Conservation (phyloP, 2,888 invertebrate genomes). For the Scaptomyza flava region DNA sequence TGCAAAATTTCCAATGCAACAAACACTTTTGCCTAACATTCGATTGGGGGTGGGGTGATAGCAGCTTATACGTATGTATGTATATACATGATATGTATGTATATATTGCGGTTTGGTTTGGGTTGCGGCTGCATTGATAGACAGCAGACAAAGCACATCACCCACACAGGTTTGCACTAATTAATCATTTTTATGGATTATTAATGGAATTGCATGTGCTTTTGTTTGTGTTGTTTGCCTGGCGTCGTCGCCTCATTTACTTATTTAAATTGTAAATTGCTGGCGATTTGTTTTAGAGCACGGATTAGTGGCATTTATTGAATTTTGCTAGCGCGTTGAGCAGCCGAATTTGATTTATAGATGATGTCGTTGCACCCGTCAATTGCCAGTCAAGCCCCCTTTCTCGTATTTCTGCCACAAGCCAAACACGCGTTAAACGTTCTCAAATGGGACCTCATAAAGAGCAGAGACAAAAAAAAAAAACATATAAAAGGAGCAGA, state of each 20-base stretch:
- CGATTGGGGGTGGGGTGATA: conserved; percentile 17
- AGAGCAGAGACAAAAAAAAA: conserved; percentile 11
- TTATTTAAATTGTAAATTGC: conserved; percentile 53
- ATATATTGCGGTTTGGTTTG: conserved; percentile 22
- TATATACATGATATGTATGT: conserved; percentile 1
- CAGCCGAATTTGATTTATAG: conserved; percentile 37
- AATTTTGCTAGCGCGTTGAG: conserved; percentile 24
- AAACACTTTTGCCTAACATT: conserved; percentile 38
- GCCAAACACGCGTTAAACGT: conserved; percentile 46
- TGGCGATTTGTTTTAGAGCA: conserved; percentile 47
- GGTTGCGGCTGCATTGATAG: conserved; percentile 63
- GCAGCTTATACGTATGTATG: not conserved
- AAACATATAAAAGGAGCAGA: not conserved
- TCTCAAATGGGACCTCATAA: conserved; percentile 46
- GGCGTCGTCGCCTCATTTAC: conserved; percentile 38
- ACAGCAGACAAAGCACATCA: conserved; percentile 59
- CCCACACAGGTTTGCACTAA: conserved; percentile 65
- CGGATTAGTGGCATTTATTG: conserved; percentile 52
- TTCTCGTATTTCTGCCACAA: conserved; percentile 21
- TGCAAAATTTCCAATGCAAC: conserved; percentile 60
- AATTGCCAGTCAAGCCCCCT: conserved; percentile 8
- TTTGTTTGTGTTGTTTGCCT: conserved; percentile 25
- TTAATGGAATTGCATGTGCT: conserved; percentile 68
- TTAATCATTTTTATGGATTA: conserved; percentile 81
- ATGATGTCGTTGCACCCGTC: not conserved